Base-by-base conservation (phyloP, 2,113 vertebrate species). In the Mesoclemmys tuberculata region DNA sequence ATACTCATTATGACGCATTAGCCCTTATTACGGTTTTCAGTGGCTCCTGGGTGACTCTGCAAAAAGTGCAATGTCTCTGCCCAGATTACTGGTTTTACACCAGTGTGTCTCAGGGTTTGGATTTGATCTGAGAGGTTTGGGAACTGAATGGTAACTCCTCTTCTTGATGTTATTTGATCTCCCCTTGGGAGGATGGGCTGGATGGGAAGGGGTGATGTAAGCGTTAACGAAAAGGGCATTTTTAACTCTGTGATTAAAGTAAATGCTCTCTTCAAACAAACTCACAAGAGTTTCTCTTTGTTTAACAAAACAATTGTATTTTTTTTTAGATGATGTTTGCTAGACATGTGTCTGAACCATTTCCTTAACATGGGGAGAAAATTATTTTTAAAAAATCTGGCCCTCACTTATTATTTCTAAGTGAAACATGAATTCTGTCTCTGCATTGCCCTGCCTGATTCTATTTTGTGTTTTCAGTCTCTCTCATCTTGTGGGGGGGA, bases 121-220 rank as follows among this genome's bases (percentile, higher is more conserved):
- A 89, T 91, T 88, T 52, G 83, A 78, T 80, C 41, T 71, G 3
- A 35, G 46, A 56, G 54, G 64, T 87, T 84, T 90, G 83, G 74
- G 93, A 94, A 81, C 52, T 90, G 94, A 97, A 92, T 93, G 94
- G 86, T 90, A 96, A 94, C 87, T 94, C 89, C 31, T 94, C 89
- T 88, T 85, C 19, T 0, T 82, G 78, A 41, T 91, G 89, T 61
- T 93, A 81, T 94, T 93, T 93, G 85, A 96, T 94, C 90, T 96
- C 74, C n/a, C 52, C 44, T 84, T 84, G 92, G 38, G 12, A 84
- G 81, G 84, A 52, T 27, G 26, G 92, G 84, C 82, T n/a, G 41
- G 0, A 0, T 81, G 27, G 71, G 79, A 90, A 87, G n/a, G 52
- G 1, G 31, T 1, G 0, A 78, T 6, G n/a, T 2, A 2, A 85